These are phyloP conservation scores for Aquatica leii DNA, from an alignment of 2,888 invertebrate species.

Conservation along the genomic window DNA sequence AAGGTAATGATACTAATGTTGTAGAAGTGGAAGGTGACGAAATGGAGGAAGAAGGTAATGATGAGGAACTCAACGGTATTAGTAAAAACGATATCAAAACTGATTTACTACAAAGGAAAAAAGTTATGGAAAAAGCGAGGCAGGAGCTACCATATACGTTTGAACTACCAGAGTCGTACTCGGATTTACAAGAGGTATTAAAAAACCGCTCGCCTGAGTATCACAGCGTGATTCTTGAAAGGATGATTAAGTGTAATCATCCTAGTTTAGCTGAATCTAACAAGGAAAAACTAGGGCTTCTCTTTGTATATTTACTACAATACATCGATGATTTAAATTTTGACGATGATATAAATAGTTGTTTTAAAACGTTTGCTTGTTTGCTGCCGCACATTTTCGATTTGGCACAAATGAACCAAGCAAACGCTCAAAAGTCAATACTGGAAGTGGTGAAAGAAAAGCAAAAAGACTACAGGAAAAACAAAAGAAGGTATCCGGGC, in stretches of 20 bases:
- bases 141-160: slow-evolving; percentile 68
- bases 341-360: slow-evolving; percentile 59
- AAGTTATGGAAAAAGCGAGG: slow-evolving; percentile 65
- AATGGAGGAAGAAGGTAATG: slow-evolving; percentile 44
- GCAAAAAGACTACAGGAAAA: slow-evolving; percentile 69
- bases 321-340: slow-evolving; percentile 75
- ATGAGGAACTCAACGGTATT: slow-evolving; percentile 25
- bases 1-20: neutral
- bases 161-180: slow-evolving; percentile 69
- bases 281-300: slow-evolving; percentile 74
- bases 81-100: slow-evolving; percentile 27
- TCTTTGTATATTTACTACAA: slow-evolving; percentile 82
- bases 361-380: slow-evolving; percentile 69
- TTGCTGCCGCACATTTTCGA: slow-evolving; percentile 68
- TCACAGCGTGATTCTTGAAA: slow-evolving; percentile 76
- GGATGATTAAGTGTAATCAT: slow-evolving; percentile 89
- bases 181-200: slow-evolving; percentile 70
- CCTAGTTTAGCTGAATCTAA: slow-evolving; percentile 81
- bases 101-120: slow-evolving; percentile 56
- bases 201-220: slow-evolving; percentile 68
- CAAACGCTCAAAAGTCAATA: slow-evolving; percentile 71
- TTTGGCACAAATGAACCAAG: slow-evolving; percentile 75
- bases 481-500: slow-evolving; percentile 68
- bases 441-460: slow-evolving; percentile 78
- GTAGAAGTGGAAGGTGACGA: slow-evolving; percentile 53